A percentile compares a stretch with the other conserved stretches of the same genome.
Evolutionary conservation across 2,888 invertebrate genomes (phyloP).

Genomic region (Melieria picta): DNA sequence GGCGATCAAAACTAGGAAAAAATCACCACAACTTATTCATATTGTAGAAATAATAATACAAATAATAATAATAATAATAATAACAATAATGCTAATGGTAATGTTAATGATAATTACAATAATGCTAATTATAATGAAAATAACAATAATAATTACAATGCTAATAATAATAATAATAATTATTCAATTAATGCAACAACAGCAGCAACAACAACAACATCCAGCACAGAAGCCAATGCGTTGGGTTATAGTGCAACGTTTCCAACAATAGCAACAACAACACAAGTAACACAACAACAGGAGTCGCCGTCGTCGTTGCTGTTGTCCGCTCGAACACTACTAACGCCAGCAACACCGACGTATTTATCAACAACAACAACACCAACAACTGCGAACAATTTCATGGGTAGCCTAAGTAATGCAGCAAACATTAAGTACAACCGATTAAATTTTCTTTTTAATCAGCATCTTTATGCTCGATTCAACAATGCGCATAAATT

Average conservation of each 20-base stretch:
- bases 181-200: slow-evolving; percentile 23
- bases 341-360: neutral
- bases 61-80: slow-evolving; percentile 44
- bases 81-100: slow-evolving; percentile 39
- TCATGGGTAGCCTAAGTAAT: slow-evolving; percentile 32
- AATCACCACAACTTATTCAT: slow-evolving; percentile 56
- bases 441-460: slow-evolving; percentile 28
- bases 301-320: slow-evolving; percentile 8
- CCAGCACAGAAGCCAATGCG: slow-evolving; percentile 11
- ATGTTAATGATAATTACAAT: slow-evolving; percentile 39
- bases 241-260: too few species aligned
- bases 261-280: slow-evolving; percentile 3
- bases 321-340: slow-evolving; percentile 1
- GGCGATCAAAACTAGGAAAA: slow-evolving; percentile 66
- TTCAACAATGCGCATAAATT: slow-evolving; percentile 27
- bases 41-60: slow-evolving; percentile 53
- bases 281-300: slow-evolving; percentile 7
- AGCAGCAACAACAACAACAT: slow-evolving; percentile 21
- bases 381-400: slow-evolving; percentile 28
- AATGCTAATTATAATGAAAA: slow-evolving; percentile 30
- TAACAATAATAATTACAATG: slow-evolving; percentile 30
- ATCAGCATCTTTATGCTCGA: slow-evolving; percentile 17
- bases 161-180: slow-evolving; percentile 32
- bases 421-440: slow-evolving; percentile 32
- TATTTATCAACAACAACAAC: neutral